phyloP scores from a whole-genome alignment of 1,140 invertebrate genomes.

The Drosophila sp. region DNA sequence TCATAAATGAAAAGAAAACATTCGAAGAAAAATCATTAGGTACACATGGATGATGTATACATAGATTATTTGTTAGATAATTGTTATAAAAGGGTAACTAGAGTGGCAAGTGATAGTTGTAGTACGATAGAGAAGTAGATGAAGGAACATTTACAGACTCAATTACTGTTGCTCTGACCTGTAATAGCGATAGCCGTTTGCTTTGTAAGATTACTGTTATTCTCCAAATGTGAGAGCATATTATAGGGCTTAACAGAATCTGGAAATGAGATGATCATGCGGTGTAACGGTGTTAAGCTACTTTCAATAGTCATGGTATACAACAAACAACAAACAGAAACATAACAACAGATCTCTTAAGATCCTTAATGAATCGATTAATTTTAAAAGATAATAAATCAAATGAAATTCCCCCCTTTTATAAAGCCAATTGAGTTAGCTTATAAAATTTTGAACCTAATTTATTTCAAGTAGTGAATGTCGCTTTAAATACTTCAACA shows the following conservation, averaged over 20 bases:
- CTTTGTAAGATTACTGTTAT: conserved; percentile 83
- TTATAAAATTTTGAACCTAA: neutral
- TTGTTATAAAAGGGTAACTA: conserved; percentile 17
- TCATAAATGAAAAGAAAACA: neutral
- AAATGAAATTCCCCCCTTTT: neutral
- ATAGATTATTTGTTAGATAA: neutral
- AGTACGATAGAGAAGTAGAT: conserved; percentile 51
- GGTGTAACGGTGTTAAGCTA: conserved; percentile 44
- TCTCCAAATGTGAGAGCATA: conserved; percentile 84
- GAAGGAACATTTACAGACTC: conserved; percentile 51
- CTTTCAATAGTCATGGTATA: conserved; percentile 24
- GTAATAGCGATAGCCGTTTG: conserved; percentile 84
- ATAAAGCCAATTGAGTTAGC: neutral
- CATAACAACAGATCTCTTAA: neutral
- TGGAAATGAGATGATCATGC: conserved; percentile 82
- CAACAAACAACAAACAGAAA: conserved; percentile 15
- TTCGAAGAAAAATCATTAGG: conserved; percentile 3
- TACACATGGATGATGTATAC: conserved; percentile 27
- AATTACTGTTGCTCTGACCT: conserved; percentile 75
- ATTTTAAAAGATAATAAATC: neutral
- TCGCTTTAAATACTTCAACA: neutral
- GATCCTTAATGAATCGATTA: neutral
- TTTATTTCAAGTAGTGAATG: conserved; percentile 6
- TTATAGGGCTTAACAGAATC: conserved; percentile 84
- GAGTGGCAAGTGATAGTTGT: conserved; percentile 26